Conservation (phyloP, 2,113 vertebrate genomes). For the Aegypius monachus region DNA sequence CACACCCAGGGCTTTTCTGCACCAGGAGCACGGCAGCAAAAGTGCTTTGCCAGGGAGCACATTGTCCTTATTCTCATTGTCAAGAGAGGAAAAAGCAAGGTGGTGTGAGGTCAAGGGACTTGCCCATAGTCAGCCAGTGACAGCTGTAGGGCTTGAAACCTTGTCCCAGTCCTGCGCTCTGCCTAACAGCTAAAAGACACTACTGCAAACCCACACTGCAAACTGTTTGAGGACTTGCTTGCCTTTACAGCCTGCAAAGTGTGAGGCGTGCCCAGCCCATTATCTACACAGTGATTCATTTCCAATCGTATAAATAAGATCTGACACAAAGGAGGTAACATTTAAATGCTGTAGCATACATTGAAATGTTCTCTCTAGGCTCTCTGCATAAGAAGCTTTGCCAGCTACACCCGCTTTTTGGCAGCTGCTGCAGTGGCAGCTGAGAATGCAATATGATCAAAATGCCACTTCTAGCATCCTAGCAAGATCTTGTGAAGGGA, state of each 20-base stretch:
- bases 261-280: neutral
- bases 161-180: neutral
- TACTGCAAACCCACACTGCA: neutral
- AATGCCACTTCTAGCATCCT: neutral
- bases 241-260: neutral
- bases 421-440: neutral
- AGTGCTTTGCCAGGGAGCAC: neutral
- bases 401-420: neutral
- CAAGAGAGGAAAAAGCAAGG: neutral
- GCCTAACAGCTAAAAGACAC: neutral
- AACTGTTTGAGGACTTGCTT: neutral
- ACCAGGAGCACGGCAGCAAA: neutral
- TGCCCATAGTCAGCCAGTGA: neutral
- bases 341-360: neutral
- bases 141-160: neutral
- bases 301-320: neutral
- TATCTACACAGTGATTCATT: neutral
- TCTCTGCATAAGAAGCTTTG: neutral
- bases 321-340: neutral
- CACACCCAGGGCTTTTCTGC: neutral
- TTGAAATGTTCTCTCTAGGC: neutral
- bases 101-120: neutral
- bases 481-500: neutral
- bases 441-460: conserved; percentile 37
- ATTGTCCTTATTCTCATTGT: neutral